Evolutionary conservation across 2,888 invertebrate genomes (phyloP), one percentile per base, ranked within the genome.

Genomic region (Drosophila monieri): DNA sequence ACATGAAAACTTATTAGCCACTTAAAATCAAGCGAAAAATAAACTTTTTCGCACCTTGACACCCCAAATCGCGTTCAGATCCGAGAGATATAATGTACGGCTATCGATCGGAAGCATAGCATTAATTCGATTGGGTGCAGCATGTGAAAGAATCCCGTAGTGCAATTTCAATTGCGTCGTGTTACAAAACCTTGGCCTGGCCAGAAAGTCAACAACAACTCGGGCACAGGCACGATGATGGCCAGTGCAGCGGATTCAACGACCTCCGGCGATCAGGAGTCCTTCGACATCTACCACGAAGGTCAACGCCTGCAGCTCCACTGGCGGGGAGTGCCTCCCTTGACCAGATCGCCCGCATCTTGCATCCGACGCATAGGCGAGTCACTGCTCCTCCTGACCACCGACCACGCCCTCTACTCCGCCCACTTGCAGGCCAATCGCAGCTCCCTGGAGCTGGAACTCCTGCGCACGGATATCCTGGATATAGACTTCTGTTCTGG

Each of bases 401-500:
- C 79, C 4, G 88, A 89, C 56, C 74, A 83, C 4, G 59, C 73
- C 12, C 55, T 88, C 0, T 88, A 89, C 46, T 74, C 73, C 2
- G 87, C 66, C 0, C 61, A 61, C 12, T 51, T 61, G 15, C 32
- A 46, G 3, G 1, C 54, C 0, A 56, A 54, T 4, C 58, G 49
- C 2, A 39, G 8, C 1, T 18, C 55, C 4, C 32, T 90, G 48
- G 73, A 79, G 8, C 37, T 90, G 21, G 62, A 69, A n/a, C 61
- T 86, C 0, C 47, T 86, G 25, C 79, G 84, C 12, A 71, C 73
- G 0, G 76, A 86, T 21, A 73, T 90, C 8, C 55, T 73, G 2
- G 90, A 90, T 66, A 78, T 90, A 47, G 89, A 84, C 59, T 89
- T 75, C 46, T 90, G 90, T 57, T 73, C 68, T 0, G 77, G 75